Percentiles rank a stretch among this genome's conserved stretches.
Conservation (phyloP, 2,113 vertebrate species). For the Neolamprologus fasciatus region DNA sequence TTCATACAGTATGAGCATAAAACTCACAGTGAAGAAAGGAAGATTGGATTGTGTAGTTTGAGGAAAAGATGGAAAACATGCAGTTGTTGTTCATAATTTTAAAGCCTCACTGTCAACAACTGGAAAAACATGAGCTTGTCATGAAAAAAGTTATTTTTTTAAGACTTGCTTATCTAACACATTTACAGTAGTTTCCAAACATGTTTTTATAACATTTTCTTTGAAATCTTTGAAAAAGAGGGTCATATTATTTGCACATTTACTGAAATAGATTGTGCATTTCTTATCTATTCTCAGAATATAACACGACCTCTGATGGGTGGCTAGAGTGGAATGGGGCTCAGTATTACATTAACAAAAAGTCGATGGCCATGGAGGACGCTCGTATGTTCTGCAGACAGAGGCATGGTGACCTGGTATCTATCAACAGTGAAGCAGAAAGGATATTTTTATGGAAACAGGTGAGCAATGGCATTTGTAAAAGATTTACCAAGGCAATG, state of each 20-base stretch:
- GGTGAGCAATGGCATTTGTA: constrained; percentile 24
- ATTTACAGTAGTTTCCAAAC: neutral
- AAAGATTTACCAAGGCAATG: neutral
- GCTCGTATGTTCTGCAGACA: constrained; percentile 77
- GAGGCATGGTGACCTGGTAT: constrained; percentile 78
- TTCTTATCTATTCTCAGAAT: constrained; percentile 58
- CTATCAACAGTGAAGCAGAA: constrained; percentile 78
- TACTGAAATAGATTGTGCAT: neutral
- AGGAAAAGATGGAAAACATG: neutral
- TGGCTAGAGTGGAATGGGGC: constrained; percentile 77
- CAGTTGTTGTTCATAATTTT: neutral
- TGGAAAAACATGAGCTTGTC: neutral
- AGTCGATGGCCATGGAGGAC: constrained; percentile 70
- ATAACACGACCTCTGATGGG: constrained; percentile 75
- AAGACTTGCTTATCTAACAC: neutral
- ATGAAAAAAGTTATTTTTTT: neutral
- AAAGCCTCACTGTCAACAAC: neutral
- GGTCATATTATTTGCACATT: neutral
- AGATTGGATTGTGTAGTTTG: neutral
- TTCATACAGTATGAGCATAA: neutral
- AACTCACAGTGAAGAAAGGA: neutral
- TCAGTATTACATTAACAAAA: constrained; percentile 78
- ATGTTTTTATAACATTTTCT: neutral
- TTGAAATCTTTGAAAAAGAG: neutral
- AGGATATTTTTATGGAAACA: constrained; percentile 80